Evolutionary conservation across 2,113 vertebrate genomes (phyloP), one percentile per base, ranked within the genome.

Genomic region (Neodontobutis hainanensis): DNA sequence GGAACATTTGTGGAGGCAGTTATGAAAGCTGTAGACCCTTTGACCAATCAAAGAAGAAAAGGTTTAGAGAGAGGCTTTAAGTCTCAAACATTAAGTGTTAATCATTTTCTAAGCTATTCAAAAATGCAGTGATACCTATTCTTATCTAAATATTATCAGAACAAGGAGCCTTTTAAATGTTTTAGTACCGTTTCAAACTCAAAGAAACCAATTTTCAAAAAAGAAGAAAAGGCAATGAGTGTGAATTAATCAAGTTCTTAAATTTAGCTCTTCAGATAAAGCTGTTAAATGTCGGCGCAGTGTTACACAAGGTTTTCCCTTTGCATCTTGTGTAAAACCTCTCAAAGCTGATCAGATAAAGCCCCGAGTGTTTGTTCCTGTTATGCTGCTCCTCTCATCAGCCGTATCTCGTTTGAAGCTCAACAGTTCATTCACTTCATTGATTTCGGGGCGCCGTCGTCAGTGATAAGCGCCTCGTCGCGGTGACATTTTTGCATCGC

Each of bases 191-290:
- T 53, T 34, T 53, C 10, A 6, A 36, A 34, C 51, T 53, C 19
- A 34, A 53, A 53, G 51, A 53, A 53, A 53, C 51, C 51, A 53
- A 34, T 53, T 53, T 53, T 34, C 27, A 27, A 27, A 27, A 53
- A 35, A 35, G 32, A 40, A 5, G 1, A 40, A 40, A 40, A 40
- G 38, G 5, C 11, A 6, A 32, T 7, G 32, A 53, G 51, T 36
- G 51, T 8, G 51, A 53, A 53, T 53, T 53, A 53, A 53, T 53
- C 51, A 53, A 53, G 51, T 53, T 11, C 51, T 53, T 53, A 35
- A 35, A 53, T 53, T 11, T 12, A 5, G 51, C 12, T 27, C 11
- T 27, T 2, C 10, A 35, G 51, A 53, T 53, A 53, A 53, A 19
- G 51, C 19, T 12, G 51, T 53, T 32, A 53, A 27, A 34, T 53